Conservation (phyloP, 2,888 invertebrate genomes). For the Aphrophora alni region DNA sequence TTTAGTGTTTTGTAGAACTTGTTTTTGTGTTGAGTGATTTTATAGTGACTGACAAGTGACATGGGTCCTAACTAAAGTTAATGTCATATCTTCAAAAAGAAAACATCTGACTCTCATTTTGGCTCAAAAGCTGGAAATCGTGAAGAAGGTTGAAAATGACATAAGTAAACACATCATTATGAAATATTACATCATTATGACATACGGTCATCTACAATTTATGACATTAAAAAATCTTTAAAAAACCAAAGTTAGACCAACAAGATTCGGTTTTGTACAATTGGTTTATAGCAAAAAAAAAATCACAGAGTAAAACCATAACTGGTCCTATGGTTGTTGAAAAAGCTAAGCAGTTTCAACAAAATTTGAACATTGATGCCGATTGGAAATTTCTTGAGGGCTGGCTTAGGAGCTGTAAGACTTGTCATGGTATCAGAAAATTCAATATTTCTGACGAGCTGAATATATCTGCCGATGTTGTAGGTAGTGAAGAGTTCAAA, state of each 20-base stretch:
- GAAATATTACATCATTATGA: not conserved
- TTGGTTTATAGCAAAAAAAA: not conserved
- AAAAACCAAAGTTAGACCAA: not conserved
- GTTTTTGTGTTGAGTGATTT: too few species aligned
- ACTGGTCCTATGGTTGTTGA: not conserved
- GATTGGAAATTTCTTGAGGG: slow-evolving; percentile 18
- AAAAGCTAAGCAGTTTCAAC: not conserved
- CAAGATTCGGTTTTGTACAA: not conserved
- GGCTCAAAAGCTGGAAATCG: not conserved
- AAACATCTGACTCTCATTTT: not conserved
- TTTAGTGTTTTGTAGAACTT: too few species aligned
- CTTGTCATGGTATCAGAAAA: slow-evolving; percentile 12
- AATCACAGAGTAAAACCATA: not conserved
- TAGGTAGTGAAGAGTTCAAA: slow-evolving; percentile 4
- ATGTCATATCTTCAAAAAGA: not conserved
- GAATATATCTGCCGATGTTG: slow-evolving; percentile 22
- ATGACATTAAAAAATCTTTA: not conserved
- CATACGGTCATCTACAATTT: not conserved
- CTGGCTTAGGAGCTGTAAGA: slow-evolving; percentile 22
- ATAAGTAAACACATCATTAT: not conserved
- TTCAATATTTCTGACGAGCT: slow-evolving; percentile 12
- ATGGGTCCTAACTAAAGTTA: not conserved
- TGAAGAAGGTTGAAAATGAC: not conserved
- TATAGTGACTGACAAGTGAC: not conserved
- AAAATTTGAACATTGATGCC: not conserved